These are phyloP conservation scores for Hypotaenidia philippensis DNA, from an alignment of 2,797 vertebrate species.

Conservation along the genomic window DNA sequence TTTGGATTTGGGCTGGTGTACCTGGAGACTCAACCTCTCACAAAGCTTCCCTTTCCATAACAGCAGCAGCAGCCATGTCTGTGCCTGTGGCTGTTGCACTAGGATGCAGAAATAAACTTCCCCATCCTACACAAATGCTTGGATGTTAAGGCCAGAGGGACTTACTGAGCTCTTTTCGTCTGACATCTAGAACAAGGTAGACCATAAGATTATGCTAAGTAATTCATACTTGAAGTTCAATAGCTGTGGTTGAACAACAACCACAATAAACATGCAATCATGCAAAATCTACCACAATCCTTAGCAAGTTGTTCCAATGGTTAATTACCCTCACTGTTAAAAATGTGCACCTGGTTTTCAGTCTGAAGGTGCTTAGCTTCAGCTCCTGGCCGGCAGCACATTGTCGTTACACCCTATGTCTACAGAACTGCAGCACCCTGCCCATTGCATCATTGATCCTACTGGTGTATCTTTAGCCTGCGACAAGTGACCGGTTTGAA, in stretches of 20 bases:
- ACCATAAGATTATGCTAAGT: slow-evolving; percentile 19
- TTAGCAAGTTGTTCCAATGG: slow-evolving; percentile 37
- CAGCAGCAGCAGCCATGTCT: neutral
- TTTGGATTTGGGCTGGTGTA: neutral
- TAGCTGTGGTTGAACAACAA: slow-evolving; percentile 54
- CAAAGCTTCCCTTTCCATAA: neutral
- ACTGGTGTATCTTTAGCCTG: neutral
- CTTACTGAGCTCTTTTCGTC: neutral
- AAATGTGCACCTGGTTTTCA: slow-evolving; percentile 21
- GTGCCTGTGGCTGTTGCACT: neutral
- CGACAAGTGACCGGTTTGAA: neutral
- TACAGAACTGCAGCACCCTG: neutral
- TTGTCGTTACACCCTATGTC: neutral
- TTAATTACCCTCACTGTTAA: slow-evolving; percentile 26
- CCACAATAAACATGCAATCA: slow-evolving; percentile 51
- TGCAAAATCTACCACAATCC: slow-evolving; percentile 61
- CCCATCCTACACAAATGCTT: slow-evolving; percentile 18
- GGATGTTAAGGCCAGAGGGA: neutral
- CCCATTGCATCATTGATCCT: neutral
- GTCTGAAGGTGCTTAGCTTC: neutral
- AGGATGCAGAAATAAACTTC: slow-evolving; percentile 47
- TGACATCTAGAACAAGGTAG: neutral
- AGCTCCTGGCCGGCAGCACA: neutral
- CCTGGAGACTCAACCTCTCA: neutral
- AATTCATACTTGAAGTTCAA: slow-evolving; percentile 25